Evolutionary conservation across 2,797 vertebrate genomes (phyloP).

Genomic region (Squalus acanthias): DNA sequence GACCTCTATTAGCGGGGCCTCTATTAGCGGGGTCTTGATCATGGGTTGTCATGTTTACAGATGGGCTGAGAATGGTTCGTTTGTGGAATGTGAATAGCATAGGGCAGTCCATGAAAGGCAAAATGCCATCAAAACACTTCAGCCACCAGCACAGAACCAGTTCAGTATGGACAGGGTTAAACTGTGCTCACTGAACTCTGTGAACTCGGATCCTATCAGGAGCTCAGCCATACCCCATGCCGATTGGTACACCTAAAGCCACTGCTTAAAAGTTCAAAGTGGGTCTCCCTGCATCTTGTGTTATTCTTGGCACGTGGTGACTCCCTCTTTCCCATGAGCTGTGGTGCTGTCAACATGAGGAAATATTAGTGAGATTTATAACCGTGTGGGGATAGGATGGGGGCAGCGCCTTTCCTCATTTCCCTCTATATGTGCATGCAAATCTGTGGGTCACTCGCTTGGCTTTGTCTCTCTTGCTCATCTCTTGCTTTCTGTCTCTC

Average conservation of each 20-base stretch:
- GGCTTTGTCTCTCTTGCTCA: no score
- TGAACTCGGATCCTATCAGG: neutral
- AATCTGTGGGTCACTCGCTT: no score
- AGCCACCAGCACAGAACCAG: neutral
- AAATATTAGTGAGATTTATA: neutral
- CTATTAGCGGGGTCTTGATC: no score
- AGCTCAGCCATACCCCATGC: neutral
- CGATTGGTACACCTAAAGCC: neutral
- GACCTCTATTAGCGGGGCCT: no score
- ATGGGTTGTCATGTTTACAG: no score
- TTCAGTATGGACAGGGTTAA: neutral
- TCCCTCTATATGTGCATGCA: no score
- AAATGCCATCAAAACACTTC: neutral
- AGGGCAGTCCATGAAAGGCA: neutral
- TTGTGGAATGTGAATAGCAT: neutral
- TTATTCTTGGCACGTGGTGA: neutral
- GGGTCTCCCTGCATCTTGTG: neutral
- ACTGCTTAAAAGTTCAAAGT: neutral
- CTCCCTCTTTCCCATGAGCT: neutral
- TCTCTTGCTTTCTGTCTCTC: no score
- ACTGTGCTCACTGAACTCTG: neutral
- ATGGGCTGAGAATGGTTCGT: no score
- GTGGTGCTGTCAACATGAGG: neutral
- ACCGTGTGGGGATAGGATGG: neutral
- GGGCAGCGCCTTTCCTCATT: neutral